Evolutionary conservation across 2,888 invertebrate genomes (phyloP).

Genomic region (Leptothorax acervorum): DNA sequence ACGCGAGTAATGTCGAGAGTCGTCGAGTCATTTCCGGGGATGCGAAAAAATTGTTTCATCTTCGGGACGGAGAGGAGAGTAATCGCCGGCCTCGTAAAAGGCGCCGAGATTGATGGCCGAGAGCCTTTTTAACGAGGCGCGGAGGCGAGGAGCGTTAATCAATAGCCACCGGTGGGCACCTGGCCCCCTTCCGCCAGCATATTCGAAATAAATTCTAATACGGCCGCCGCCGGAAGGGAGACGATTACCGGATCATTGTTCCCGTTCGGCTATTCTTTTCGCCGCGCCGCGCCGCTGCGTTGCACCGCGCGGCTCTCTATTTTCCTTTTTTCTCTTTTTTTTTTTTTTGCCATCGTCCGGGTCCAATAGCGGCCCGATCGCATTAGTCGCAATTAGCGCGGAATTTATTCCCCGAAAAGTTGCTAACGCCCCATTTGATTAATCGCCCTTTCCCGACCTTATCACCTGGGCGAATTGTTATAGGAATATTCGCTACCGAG

Average conservation of each 20-base stretch:
- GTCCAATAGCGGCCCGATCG: slow-evolving; percentile 10
- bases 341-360: neutral
- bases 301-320: neutral
- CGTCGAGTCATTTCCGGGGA: slow-evolving; percentile 18
- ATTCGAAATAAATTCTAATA: slow-evolving; percentile 51
- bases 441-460: neutral
- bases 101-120: slow-evolving; percentile 36
- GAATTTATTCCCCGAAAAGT: slow-evolving; percentile 41
- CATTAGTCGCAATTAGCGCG: slow-evolving; percentile 44
- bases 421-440: slow-evolving; percentile 25
- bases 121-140: slow-evolving; percentile 37
- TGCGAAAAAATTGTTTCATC: slow-evolving; percentile 36
- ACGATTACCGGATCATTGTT: slow-evolving; percentile 47
- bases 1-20: neutral
- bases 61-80: neutral
- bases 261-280: slow-evolving; percentile 44
- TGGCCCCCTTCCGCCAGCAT: neutral
- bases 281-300: neutral
- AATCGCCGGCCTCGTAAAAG: slow-evolving; percentile 19
- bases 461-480: neutral
- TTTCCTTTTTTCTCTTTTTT: neutral
- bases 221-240: slow-evolving; percentile 4
- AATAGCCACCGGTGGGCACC: slow-evolving; percentile 10
- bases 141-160: slow-evolving; percentile 29
- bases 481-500: neutral